Conservation (phyloP, 53 echinoderm and acorn worm genomes). For the Temnopleurus reevesii region DNA sequence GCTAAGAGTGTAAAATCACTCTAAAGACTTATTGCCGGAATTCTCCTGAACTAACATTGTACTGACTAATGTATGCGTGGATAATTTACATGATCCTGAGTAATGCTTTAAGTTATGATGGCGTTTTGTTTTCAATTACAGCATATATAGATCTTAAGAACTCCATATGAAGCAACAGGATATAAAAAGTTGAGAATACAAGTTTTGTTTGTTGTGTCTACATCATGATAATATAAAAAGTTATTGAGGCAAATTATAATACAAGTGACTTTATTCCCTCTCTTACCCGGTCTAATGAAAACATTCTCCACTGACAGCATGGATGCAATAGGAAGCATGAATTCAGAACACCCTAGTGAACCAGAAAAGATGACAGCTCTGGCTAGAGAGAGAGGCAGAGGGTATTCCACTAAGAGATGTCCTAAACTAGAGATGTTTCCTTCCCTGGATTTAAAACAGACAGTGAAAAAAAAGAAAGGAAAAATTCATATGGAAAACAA, state of each 20-base stretch:
- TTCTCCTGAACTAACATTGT: too few relatives aligned
- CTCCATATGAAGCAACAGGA: not conserved
- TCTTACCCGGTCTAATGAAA: conserved; percentile 90
- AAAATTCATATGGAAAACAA: too few relatives aligned
- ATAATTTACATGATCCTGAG: too few relatives aligned
- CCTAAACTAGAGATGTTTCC: conserved; percentile 80
- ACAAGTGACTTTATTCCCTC: not conserved
- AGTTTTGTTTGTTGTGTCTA: not conserved
- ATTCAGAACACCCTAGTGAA: conserved; percentile 72
- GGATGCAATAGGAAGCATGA: conserved; percentile 84
- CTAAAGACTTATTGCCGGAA: too few relatives aligned
- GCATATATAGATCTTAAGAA: too few relatives aligned
- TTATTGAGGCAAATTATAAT: too few relatives aligned
- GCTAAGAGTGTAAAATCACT: too few relatives aligned
- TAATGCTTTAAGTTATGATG: too few relatives aligned
- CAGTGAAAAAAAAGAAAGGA: too few relatives aligned
- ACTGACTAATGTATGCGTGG: too few relatives aligned
- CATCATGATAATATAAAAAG: too few relatives aligned
- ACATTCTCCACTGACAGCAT: conserved; percentile 95
- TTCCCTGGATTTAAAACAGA: conserved; percentile 57
- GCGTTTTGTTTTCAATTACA: too few relatives aligned
- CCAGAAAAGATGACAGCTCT: conserved; percentile 90
- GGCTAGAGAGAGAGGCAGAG: conserved; percentile 80
- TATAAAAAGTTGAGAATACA: not conserved
- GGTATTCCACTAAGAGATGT: conserved; percentile 91